Percentiles rank a stretch among this genome's conserved stretches.
Evolutionary conservation across 2,113 vertebrate genomes (phyloP).

Genomic region (Amphilophus citrinellus): DNA sequence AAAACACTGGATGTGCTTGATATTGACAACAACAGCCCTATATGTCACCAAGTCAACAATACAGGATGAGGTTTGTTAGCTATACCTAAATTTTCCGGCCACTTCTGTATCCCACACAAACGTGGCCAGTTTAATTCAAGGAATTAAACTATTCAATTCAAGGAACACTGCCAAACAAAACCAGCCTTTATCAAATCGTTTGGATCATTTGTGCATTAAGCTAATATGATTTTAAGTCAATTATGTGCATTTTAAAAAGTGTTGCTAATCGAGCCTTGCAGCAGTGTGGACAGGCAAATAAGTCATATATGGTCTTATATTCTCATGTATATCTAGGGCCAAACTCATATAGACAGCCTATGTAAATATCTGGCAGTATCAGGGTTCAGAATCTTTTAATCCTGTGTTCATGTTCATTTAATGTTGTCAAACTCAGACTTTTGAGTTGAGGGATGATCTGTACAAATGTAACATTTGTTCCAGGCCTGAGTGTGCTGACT

Average conservation of each 20-base stretch:
- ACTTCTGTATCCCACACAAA: too few species aligned
- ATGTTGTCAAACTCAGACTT: rapidly evolving
- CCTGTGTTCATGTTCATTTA: not conserved
- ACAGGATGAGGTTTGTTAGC: too few species aligned
- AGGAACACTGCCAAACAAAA: too few species aligned
- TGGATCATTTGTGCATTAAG: too few species aligned
- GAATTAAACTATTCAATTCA: too few species aligned
- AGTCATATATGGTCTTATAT: not conserved
- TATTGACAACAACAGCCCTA: too few species aligned
- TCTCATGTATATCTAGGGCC: not conserved
- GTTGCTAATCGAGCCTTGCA: not conserved
- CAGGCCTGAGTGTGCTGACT: not conserved
- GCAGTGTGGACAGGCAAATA: not conserved
- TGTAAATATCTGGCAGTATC: not conserved
- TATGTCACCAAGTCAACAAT: too few species aligned
- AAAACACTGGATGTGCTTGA: too few species aligned
- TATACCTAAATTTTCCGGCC: too few species aligned
- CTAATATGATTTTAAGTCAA: too few species aligned
- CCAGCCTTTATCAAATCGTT: too few species aligned
- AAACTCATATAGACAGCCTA: not conserved
- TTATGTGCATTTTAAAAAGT: not conserved
- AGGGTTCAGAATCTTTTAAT: not conserved
- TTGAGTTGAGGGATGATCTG: not conserved
- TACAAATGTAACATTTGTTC: not conserved
- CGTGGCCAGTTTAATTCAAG: too few species aligned